These are phyloP conservation scores for Paracanthobrama guichenoti DNA, from an alignment of 2,113 vertebrate genomes.

Conservation along the genomic window DNA sequence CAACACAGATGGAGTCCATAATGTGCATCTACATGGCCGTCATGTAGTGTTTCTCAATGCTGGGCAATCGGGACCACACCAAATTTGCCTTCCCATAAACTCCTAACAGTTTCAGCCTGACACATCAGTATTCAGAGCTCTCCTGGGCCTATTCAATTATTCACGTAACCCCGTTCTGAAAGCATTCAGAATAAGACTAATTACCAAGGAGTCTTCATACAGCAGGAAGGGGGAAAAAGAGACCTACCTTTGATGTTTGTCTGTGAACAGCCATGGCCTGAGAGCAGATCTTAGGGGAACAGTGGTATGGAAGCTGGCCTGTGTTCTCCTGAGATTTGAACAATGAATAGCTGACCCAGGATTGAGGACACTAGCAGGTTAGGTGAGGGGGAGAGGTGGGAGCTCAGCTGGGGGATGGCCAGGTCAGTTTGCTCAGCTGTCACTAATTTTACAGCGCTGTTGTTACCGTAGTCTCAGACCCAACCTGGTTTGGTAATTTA, in stretches of 20 bases:
- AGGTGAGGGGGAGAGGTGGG: conserved; percentile 26
- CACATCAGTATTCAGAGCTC: background rate
- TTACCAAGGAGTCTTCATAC: background rate
- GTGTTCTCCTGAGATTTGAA: conserved; percentile 15
- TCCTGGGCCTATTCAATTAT: background rate
- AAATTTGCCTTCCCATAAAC: background rate
- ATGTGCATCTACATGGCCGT: background rate
- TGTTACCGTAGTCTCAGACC: background rate
- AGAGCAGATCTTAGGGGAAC: background rate
- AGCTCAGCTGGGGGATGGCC: conserved; percentile 19
- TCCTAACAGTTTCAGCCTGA: background rate
- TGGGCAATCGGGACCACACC: background rate
- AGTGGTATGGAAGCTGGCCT: background rate
- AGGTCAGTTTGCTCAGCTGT: conserved; percentile 60
- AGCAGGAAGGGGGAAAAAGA: background rate
- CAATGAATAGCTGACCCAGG: conserved; percentile 31
- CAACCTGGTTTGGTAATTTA: conserved; percentile 44
- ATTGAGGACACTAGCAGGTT: conserved; percentile 5
- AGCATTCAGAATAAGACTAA: background rate
- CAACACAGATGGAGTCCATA: conserved; percentile 6
- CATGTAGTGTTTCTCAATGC: background rate
- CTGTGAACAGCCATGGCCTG: background rate
- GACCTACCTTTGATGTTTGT: conserved; percentile 49
- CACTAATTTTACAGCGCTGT: conserved; percentile 40
- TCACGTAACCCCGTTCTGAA: background rate